Evolutionary conservation across 2,888 invertebrate species (phyloP).

Genomic region (Tinea semifulvella): DNA sequence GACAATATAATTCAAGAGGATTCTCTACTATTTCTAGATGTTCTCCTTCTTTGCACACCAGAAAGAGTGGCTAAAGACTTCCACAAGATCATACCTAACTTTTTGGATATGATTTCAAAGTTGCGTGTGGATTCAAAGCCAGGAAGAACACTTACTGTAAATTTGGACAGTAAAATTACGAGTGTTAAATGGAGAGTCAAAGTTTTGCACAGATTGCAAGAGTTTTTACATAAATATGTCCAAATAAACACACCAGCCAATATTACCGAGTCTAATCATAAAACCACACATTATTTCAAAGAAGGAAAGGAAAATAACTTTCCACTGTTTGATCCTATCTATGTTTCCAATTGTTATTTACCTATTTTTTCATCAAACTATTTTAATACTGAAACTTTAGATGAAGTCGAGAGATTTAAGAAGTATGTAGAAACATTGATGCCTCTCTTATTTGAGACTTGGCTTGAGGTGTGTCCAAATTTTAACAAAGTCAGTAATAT

Average conservation of each 20-base stretch:
- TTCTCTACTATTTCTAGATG: constrained; percentile 80
- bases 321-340: constrained; percentile 39
- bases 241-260: constrained; percentile 31
- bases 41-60: constrained; percentile 74
- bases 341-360: constrained; percentile 41
- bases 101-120: constrained; percentile 86
- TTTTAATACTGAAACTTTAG: constrained; percentile 31
- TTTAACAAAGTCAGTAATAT: constrained; percentile 40
- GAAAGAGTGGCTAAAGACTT: constrained; percentile 72
- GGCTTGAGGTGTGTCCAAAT: constrained; percentile 79
- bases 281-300: constrained; percentile 31
- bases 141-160: constrained; percentile 74
- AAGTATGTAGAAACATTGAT: constrained; percentile 74
- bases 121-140: constrained; percentile 69
- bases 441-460: constrained; percentile 83
- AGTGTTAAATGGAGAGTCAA: constrained; percentile 82
- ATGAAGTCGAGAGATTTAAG: constrained; percentile 61
- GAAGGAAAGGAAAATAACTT: constrained; percentile 33
- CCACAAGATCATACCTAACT: constrained; percentile 78
- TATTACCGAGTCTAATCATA: constrained; percentile 20
- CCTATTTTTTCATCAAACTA: constrained; percentile 51
- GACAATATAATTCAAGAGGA: constrained; percentile 83
- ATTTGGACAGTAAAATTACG: constrained; percentile 76
- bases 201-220: constrained; percentile 76
- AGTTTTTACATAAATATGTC: constrained; percentile 45